Conservation (phyloP, 1,140 invertebrate genomes). For the Bactericera cockerelli region DNA sequence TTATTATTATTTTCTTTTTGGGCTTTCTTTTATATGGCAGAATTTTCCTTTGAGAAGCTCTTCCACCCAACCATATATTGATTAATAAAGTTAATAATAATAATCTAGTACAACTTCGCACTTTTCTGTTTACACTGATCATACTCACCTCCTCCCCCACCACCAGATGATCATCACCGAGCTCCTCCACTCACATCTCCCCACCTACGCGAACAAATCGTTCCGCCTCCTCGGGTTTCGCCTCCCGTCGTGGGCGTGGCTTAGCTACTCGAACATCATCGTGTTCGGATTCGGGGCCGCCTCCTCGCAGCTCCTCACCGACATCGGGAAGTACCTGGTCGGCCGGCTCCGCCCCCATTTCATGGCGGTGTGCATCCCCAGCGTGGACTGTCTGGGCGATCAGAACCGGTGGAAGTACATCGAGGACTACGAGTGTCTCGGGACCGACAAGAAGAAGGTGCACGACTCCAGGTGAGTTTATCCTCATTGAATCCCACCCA, state of each 20-base stretch:
- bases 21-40: too few species aligned
- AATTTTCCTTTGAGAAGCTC: too few species aligned
- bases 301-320: conserved; percentile 64
- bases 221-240: conserved; percentile 20
- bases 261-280: conserved; percentile 52
- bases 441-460: background rate
- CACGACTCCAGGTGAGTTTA: conserved; percentile 49
- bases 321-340: conserved; percentile 81
- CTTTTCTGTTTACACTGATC: too few species aligned
- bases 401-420: conserved; percentile 21
- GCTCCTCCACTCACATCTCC: background rate
- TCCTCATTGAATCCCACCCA: background rate
- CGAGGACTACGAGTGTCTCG: background rate
- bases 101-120: too few species aligned
- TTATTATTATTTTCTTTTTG: too few species aligned
- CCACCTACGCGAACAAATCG: background rate
- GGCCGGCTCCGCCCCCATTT: conserved; percentile 87
- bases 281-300: conserved; percentile 74
- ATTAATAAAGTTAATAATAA: too few species aligned
- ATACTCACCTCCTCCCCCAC: too few species aligned
- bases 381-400: conserved; percentile 27
- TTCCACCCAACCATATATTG: too few species aligned
- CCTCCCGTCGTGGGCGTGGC: conserved; percentile 50
- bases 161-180: background rate
- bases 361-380: conserved; percentile 51